Base-by-base conservation (phyloP, 2,797 vertebrate species). In the Picus viridis region DNA sequence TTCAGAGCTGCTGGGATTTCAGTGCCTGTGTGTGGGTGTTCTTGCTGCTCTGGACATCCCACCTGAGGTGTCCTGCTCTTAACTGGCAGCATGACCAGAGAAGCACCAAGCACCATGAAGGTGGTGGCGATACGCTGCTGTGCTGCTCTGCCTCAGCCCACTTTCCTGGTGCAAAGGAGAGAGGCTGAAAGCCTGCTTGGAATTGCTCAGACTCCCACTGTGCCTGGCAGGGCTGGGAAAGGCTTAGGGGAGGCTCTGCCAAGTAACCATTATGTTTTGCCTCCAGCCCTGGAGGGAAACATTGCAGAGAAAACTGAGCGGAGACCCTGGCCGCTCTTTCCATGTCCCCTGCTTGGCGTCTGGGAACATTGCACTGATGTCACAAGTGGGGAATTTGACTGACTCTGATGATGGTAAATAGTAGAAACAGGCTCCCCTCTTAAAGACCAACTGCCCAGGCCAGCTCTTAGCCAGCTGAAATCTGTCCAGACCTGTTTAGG, bases 321-420 rank as follows among this genome's bases (percentile, higher is more conserved):
- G 59, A 83, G 72, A 87, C 59, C 62, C 87, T 49, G 65, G 62
- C 30, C 5, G 0, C 59, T 69, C 10, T 17, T n/a, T 22, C 89
- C 67, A n/a, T n/a, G 81, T 93, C 47, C 47, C 76, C 84, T 59
- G n/a, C 82, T 51, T 61, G 43, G 84, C 6, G 7, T 45, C 4
- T 91, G 84, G 76, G 84, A 94, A 43, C 84, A 23, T 73, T 5
- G 2, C 70, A 43, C 76, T 92, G 92, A 91, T 88, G 73, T 95
- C 95, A 93, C 63, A n/a, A 24, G 32, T 3, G 10, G 63, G 69
- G 88, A 94, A 90, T 89, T 83, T 0, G 1, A 19, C 61, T 71
- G 61, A 43, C 75, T 89, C 68, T 49, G 41, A 13, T 63, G 70
- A 49, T 78, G 63, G 71, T 78, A 81, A 92, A 89, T 54, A 86